Percentiles rank a stretch among this genome's conserved stretches.
These are phyloP conservation scores for Helogale parvula DNA, from an alignment of 2,113 vertebrate genomes.

Conservation along the genomic window DNA sequence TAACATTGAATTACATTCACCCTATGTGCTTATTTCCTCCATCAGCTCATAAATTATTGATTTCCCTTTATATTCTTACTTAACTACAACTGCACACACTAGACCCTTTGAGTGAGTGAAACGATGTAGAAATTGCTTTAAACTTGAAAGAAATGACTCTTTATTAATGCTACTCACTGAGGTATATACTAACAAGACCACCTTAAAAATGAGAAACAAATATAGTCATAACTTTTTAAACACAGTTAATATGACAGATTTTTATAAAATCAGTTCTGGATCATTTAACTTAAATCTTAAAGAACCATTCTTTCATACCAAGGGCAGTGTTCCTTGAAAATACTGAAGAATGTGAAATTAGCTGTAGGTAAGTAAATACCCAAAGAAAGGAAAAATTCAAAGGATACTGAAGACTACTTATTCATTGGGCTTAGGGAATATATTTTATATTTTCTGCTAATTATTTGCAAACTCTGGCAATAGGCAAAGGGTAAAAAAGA, in stretches of 20 bases:
- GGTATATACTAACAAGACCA: neutral
- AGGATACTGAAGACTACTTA: neutral
- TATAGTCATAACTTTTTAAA: neutral
- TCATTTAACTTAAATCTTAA: slow-evolving; percentile 32
- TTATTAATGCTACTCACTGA: neutral
- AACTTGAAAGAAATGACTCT: neutral
- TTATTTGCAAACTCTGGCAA: neutral
- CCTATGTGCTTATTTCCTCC: neutral
- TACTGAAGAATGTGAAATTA: slow-evolving; percentile 8
- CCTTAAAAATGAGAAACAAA: neutral
- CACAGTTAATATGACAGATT: neutral
- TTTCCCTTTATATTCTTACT: neutral
- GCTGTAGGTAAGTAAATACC: neutral
- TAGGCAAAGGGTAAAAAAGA: neutral
- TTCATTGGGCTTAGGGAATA: neutral
- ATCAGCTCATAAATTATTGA: neutral
- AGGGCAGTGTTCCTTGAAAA: neutral
- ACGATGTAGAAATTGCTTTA: neutral
- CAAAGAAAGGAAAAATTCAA: neutral
- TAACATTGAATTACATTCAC: neutral
- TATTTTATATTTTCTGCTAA: neutral
- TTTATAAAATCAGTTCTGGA: neutral
- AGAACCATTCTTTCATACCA: neutral
- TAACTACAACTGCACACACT: neutral
- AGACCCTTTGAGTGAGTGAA: neutral